These are phyloP conservation scores for Isoperla grammatica DNA, from an alignment of 2,888 invertebrate species.

Conservation along the genomic window DNA sequence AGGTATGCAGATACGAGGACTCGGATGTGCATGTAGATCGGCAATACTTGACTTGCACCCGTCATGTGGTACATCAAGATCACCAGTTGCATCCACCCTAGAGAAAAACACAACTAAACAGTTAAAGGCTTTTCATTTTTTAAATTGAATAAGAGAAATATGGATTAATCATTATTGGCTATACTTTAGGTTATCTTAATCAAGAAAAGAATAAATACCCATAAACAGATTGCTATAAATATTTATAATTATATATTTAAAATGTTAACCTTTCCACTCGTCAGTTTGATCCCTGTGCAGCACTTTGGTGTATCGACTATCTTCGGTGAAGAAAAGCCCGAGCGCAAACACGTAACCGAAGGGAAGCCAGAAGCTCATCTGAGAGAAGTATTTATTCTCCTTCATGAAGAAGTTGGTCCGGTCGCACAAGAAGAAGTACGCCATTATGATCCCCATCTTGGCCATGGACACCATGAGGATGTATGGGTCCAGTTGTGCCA, in stretches of 20 bases:
- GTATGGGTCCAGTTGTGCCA: conserved; percentile 42
- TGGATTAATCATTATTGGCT: not conserved
- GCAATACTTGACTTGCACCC: conserved; percentile 86
- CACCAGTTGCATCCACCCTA: conserved; percentile 86
- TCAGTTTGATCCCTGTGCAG: conserved; percentile 90
- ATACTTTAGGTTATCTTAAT: not conserved
- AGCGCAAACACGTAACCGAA: conserved; percentile 89
- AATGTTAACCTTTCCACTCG: conserved; percentile 91
- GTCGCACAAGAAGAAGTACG: conserved; percentile 92
- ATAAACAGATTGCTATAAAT: not conserved
- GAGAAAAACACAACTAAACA: not conserved
- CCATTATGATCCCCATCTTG: conserved; percentile 79
- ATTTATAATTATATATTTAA: no score
- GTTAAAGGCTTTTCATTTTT: no score
- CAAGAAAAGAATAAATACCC: not conserved
- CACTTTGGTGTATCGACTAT: conserved; percentile 71
- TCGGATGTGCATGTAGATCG: conserved; percentile 88
- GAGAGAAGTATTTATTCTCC: conserved; percentile 96
- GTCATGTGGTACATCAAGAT: conserved; percentile 93
- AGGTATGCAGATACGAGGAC: conserved; percentile 87
- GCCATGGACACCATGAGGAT: conserved; percentile 63
- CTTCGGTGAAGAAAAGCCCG: conserved; percentile 92
- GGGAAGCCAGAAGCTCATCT: conserved; percentile 94
- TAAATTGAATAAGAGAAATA: no score
- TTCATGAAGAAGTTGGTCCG: conserved; percentile 98